Evolutionary conservation across 2,113 vertebrate species (phyloP).

Genomic region (Daboia siamensis): DNA sequence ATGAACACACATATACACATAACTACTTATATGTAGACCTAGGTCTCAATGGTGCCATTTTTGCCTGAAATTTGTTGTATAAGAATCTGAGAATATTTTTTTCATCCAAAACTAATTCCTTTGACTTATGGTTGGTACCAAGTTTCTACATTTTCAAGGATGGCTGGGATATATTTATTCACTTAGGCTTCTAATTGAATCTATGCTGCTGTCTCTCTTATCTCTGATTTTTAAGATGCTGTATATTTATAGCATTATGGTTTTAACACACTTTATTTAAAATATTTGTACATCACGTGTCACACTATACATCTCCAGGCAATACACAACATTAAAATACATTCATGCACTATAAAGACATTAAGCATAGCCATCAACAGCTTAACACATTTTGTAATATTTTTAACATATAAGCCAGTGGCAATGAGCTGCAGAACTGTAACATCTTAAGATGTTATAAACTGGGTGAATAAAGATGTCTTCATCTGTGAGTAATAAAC

Average conservation of each 20-base stretch:
- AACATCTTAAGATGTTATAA: neutral
- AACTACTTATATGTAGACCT: neutral
- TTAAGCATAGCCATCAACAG: neutral
- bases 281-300: neutral
- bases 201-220: neutral
- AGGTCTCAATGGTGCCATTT: neutral
- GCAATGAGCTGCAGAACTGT: neutral
- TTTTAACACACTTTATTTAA: neutral
- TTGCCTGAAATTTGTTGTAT: neutral
- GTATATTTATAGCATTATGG: neutral
- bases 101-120: neutral
- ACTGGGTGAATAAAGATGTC: neutral
- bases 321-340: neutral
- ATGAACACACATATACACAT: neutral
- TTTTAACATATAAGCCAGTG: neutral
- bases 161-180: neutral
- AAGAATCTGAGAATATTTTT: neutral
- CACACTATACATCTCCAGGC: neutral
- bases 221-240: neutral
- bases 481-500: neutral
- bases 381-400: neutral
- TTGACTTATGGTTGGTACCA: neutral
- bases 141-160: neutral
- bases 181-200: neutral
- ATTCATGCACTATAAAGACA: neutral